phyloP scores from a whole-genome alignment of 2,797 vertebrate genomes.

The Prionace glauca region DNA sequence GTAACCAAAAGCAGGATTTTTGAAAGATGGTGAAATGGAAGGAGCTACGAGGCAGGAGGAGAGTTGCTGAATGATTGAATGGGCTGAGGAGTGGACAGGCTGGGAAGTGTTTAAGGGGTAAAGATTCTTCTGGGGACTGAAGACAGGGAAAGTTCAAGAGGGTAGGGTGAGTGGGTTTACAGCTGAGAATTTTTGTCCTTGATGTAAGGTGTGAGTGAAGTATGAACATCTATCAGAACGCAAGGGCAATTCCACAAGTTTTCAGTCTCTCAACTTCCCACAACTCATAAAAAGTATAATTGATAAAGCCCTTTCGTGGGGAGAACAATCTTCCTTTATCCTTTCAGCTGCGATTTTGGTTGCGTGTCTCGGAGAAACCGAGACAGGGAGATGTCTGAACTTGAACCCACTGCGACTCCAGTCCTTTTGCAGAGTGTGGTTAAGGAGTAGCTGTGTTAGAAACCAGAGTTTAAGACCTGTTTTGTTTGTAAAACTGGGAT shows the following conservation, averaged over 20 bases:
- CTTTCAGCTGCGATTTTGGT: neutral
- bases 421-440: neutral
- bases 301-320: neutral
- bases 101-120: neutral
- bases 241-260: neutral
- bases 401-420: neutral
- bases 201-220: neutral
- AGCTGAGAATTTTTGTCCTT: neutral
- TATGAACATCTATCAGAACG: neutral
- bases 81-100: neutral
- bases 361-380: neutral
- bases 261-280: neutral
- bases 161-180: neutral
- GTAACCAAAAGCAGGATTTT: too few relatives aligned
- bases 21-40: neutral
- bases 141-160: neutral
- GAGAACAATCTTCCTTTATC: neutral
- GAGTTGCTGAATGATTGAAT: neutral
- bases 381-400: neutral
- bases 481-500: neutral
- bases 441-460: neutral
- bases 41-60: neutral
- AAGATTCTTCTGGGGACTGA: neutral
- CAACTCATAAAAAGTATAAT: neutral
- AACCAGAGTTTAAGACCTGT: neutral